Base-by-base conservation (phyloP, 2,888 invertebrate species). In the Griposia aprilina region DNA sequence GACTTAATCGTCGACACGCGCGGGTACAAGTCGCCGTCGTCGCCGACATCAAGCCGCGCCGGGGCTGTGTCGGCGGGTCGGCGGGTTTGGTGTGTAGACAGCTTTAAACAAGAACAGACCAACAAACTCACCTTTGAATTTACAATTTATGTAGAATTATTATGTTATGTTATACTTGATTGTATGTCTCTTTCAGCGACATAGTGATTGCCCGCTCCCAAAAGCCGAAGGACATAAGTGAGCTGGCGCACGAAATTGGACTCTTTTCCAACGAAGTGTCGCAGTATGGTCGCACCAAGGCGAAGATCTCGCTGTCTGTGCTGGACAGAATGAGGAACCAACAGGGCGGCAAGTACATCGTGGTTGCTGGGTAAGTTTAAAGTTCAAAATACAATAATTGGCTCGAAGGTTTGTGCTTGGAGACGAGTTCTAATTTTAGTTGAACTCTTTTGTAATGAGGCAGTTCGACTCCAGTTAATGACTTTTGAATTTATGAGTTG, bases 221-320 rank as follows among this genome's bases (percentile, higher is more conserved):
- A 93, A 98, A 97, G 80, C 99, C 99, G 0, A 99, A 99, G 93
- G 97, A 98, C 90, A 98, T 99, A 74, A 93, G 94, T 0, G 94
- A 97, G 83, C 93, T 99, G 77, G 98, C 99, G 0, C 94, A 97
- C 67, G 99, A 99, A 97, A 98, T 99, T 82, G 99, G 99, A 0
- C 94, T 99, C 74, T 96, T 97, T 86, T 97, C 98, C 0, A 97
- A 97, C 80, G 99, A 99, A 95, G 97, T 99, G 50, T 98, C 98
- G 11, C 97, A 98, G 84, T 99, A 99, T 95, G 99, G 99, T 13
- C 98, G 97, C 90, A 99, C 98, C 89, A 99, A 99, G 94, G 99
- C 99, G 20, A 99, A 99, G 97, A 97, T 99, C 23, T 97, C 98
- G 0, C 97, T 99, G 23, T 97, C 97, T 2, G 98, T 99, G 60